Evolutionary conservation across 2,888 invertebrate genomes (phyloP).

Genomic region (Amblyjoppa proteus): DNA sequence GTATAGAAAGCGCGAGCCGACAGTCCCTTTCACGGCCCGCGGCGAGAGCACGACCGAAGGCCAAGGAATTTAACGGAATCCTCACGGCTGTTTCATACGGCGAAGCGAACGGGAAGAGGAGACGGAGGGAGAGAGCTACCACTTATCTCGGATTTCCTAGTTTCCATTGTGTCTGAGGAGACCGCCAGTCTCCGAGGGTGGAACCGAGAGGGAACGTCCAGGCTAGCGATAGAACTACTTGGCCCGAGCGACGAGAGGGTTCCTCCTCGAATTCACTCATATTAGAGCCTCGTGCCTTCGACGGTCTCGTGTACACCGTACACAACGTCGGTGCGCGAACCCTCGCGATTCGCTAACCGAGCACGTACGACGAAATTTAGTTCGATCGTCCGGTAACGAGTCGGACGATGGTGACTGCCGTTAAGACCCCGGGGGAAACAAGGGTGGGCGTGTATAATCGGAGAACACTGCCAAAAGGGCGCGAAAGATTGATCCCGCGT

Average conservation of each 20-base stretch:
- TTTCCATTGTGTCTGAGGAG: conserved; percentile 73
- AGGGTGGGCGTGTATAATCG: conserved; percentile 26
- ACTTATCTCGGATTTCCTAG: conserved; percentile 79
- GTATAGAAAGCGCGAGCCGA: conserved; percentile 40
- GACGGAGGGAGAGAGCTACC: conserved; percentile 57
- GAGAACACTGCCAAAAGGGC: conserved; percentile 29
- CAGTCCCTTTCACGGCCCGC: conserved; percentile 30
- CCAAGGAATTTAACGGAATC: conserved; percentile 50
- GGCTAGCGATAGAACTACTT: conserved; percentile 22
- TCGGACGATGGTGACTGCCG: conserved; percentile 48
- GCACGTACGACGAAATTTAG: conserved; percentile 76
- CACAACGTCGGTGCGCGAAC: conserved; percentile 13
- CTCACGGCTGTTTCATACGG: conserved; percentile 39
- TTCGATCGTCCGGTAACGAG: conserved; percentile 69
- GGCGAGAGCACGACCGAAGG: conserved; percentile 13
- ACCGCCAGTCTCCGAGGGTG: conserved; percentile 4
- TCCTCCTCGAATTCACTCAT: conserved; percentile 36
- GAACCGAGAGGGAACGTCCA: conserved; percentile 2
- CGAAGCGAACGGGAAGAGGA: conserved; percentile 1
- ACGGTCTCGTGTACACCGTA: not conserved
- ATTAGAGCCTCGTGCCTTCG: conserved; percentile 26
- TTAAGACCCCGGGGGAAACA: conserved; percentile 12
- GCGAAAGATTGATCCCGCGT: conserved; percentile 28
- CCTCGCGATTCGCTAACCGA: conserved; percentile 66
- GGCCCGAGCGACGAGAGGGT: conserved; percentile 37